These are phyloP conservation scores for Balanococcus diminutus DNA, from an alignment of 2,888 invertebrate species.

Conservation along the genomic window DNA sequence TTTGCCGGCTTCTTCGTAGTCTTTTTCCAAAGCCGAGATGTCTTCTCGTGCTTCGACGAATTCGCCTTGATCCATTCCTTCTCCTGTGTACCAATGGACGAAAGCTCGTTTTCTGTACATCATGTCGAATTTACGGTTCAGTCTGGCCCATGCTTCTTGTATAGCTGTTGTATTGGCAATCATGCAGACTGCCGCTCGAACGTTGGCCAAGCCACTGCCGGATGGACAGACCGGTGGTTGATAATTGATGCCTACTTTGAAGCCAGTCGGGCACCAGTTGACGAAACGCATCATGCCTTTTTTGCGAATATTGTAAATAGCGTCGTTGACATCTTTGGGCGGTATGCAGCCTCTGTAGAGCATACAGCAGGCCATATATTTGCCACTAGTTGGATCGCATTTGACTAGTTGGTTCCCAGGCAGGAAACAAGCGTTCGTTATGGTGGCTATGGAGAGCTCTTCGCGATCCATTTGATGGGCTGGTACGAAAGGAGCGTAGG, in stretches of 20 bases:
- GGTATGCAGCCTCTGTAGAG: conserved; percentile 50
- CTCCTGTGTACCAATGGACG: conserved; percentile 52
- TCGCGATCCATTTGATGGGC: conserved; percentile 44
- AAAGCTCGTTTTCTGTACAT: conserved; percentile 48
- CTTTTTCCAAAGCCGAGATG: conserved; percentile 47
- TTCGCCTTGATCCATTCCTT: conserved; percentile 51
- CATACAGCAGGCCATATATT: conserved; percentile 52
- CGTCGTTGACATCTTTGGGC: conserved; percentile 51
- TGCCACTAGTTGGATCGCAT: conserved; percentile 46
- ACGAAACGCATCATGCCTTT: conserved; percentile 49
- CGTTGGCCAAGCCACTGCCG: conserved; percentile 48
- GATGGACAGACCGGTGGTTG: conserved; percentile 47
- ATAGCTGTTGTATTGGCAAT: conserved; percentile 49
- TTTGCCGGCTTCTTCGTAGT: conserved; percentile 52
- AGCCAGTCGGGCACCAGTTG: conserved; percentile 49
- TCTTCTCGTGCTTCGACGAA: conserved; percentile 49
- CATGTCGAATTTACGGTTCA: conserved; percentile 49
- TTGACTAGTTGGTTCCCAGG: conserved; percentile 43
- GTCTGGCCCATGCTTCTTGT: conserved; percentile 47
- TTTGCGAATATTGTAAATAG: conserved; percentile 46
- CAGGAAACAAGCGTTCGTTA: conserved; percentile 44
- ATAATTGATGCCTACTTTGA: conserved; percentile 52
- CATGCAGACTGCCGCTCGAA: conserved; percentile 49
- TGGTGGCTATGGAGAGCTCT: conserved; percentile 41
- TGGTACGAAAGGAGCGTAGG: conserved; percentile 48